Evolutionary conservation across 2,113 vertebrate species (phyloP).

Genomic region (Hiodon alosoides): DNA sequence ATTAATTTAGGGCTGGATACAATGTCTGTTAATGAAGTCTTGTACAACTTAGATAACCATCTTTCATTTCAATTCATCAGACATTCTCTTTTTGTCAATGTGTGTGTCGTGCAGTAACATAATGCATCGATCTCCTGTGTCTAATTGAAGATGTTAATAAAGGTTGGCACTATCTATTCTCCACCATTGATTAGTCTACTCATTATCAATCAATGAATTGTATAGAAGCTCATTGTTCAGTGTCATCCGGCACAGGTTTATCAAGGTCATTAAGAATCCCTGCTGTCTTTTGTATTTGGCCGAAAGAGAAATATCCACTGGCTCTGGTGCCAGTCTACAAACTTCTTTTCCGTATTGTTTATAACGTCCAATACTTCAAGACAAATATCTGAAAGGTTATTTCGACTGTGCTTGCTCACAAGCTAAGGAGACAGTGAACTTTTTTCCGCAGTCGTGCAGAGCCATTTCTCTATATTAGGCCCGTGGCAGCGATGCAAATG

Average conservation of each 20-base stretch:
- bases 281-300: background rate
- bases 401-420: background rate
- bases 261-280: conserved; percentile 5
- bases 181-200: conserved; percentile 43
- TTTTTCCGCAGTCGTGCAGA: conserved; percentile 34
- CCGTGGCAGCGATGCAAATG: conserved; percentile 55
- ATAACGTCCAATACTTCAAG: background rate
- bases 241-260: conserved; percentile 32
- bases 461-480: conserved; percentile 42
- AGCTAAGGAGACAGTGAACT: background rate
- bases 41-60: background rate
- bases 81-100: conserved; percentile 28
- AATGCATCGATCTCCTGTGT: conserved; percentile 41
- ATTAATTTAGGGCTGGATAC: conserved; percentile 7
- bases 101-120: conserved; percentile 26
- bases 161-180: conserved; percentile 31
- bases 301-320: conserved; percentile 3
- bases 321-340: background rate
- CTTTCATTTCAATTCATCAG: conserved; percentile 17
- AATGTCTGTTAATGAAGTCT: conserved; percentile 16
- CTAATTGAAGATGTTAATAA: conserved; percentile 53
- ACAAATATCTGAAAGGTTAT: background rate
- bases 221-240: conserved; percentile 35
- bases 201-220: conserved; percentile 42
- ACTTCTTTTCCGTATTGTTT: background rate